Base-by-base conservation (phyloP, 2,888 invertebrate genomes). In the Pristionchus japonicus region DNA sequence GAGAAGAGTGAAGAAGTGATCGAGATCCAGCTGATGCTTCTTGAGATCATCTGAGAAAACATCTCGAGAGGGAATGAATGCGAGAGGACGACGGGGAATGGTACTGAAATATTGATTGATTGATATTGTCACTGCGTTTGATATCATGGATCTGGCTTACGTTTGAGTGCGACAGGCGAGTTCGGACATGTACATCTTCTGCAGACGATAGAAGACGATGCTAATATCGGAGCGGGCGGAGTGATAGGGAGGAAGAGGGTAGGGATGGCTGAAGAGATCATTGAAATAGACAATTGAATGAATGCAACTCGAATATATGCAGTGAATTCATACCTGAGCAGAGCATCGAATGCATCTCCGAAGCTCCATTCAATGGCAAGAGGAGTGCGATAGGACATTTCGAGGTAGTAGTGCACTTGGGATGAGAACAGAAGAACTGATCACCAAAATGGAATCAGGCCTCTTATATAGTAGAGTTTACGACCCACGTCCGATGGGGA, bases 21-120 rank as follows among this genome's bases (percentile, higher is more conserved):
- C 37, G 70, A 70, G 34, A 70, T 37, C 70, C 13, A 70, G 34
- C 6, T 70, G 27, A 15, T 70, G 37, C 70, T 70, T 70, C 37
- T 34, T 70, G 37, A 37, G 2, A 37, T 70, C 34, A 37, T 70
- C 70, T 17, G 27, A 27, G 37, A n/a, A 37, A 4, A 3, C 37
- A 70, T 70, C 37, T 1, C 34, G 37, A 70, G 37, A 17, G 20
- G 70, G 70, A 20, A 70, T 15, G 70, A 37, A 37, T 4, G 70
- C 70, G 27, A 70, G 70, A 20, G 70, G 70, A 70, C 70, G 70
- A 70, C 70, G 70, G 20, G 70, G 70, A 17, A 70, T 70, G n/a
- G 70, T 20, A 34, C 70, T 70, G 70, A 34, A 70, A n/a, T 70
- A 70, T 34, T 34, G 3, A 70, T 37, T 37, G 3, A 15, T 34